Conservation (phyloP, 2,888 invertebrate species). For the Cephus nigrinus region DNA sequence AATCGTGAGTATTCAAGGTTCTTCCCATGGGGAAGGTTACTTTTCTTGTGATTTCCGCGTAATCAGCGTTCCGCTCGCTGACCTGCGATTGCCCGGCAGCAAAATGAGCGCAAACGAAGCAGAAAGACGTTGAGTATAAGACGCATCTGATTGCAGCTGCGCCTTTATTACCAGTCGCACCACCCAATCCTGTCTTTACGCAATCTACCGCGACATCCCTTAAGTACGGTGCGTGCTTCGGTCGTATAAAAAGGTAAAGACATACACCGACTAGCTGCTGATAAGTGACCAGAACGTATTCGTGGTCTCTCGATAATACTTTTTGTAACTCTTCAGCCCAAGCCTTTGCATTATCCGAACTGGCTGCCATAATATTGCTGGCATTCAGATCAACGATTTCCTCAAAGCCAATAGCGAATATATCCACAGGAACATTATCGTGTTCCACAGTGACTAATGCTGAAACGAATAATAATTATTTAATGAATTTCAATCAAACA, state of each 20-base stretch:
- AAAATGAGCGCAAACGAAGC: slow-evolving; percentile 99
- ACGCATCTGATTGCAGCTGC: slow-evolving; percentile 93
- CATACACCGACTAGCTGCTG: slow-evolving; percentile 98
- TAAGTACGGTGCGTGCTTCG: slow-evolving; percentile 88
- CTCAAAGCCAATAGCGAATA: slow-evolving; percentile 98
- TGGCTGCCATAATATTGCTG: slow-evolving; percentile 96
- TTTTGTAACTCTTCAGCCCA: slow-evolving; percentile 97
- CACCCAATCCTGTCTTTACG: slow-evolving; percentile 98
- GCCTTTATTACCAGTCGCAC: slow-evolving; percentile 97
- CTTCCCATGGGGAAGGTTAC: slow-evolving; percentile 92
- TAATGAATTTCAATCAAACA: not conserved
- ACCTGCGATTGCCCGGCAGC: slow-evolving; percentile 98
- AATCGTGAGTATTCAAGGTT: slow-evolving; percentile 94
- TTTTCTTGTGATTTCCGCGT: slow-evolving; percentile 93
- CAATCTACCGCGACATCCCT: slow-evolving; percentile 94
- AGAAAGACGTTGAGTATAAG: slow-evolving; percentile 91
- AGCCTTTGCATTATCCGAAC: slow-evolving; percentile 90
- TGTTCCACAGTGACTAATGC: slow-evolving; percentile 64
- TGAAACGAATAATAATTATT: slow-evolving; percentile 37
- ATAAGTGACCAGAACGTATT: slow-evolving; percentile 91
- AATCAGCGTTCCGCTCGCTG: slow-evolving; percentile 95
- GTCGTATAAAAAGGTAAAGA: slow-evolving; percentile 92
- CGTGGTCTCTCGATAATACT: slow-evolving; percentile 86
- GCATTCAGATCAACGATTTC: slow-evolving; percentile 99
- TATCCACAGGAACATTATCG: slow-evolving; percentile 81